Evolutionary conservation across 2,113 vertebrate genomes (phyloP).

Genomic region (Plotosus lineatus): DNA sequence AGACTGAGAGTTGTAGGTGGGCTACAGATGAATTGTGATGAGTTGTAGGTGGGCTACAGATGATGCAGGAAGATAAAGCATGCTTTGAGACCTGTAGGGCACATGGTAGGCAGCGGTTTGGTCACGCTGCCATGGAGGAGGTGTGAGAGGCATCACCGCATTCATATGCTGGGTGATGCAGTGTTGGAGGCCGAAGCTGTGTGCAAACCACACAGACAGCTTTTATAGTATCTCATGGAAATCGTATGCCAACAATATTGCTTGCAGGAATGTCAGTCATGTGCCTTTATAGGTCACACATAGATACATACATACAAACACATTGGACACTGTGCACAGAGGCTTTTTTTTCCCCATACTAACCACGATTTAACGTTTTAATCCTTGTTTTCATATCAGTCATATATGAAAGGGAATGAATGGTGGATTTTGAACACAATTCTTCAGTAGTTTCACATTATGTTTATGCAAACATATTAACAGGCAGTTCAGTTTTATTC

Average conservation of each 20-base stretch:
- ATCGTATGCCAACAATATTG: not conserved
- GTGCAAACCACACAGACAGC: not conserved
- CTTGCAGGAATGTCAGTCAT: not conserved
- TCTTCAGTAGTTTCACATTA: not conserved
- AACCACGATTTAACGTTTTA: not conserved
- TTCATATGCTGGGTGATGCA: not conserved
- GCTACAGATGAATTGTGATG: not conserved
- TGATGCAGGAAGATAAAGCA: not conserved
- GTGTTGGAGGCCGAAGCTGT: not conserved
- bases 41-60: not conserved
- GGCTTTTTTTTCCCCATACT: not conserved
- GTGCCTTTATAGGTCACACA: not conserved
- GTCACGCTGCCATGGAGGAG: slow-evolving; percentile 24
- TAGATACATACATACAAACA: too few species aligned
- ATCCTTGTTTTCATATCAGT: too few species aligned
- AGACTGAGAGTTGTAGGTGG: not conserved
- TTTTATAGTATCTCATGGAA: not conserved
- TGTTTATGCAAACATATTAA: not conserved
- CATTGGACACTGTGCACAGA: not conserved
- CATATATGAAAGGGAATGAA: too few species aligned
- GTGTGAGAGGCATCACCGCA: slow-evolving; percentile 12
- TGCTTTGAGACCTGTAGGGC: slow-evolving; percentile 17
- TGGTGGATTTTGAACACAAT: not conserved
- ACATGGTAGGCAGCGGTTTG: not conserved
- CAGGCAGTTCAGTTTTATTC: not conserved